Percentiles rank a stretch among this genome's conserved stretches.
These are phyloP conservation scores for cat (Felis catus) DNA, from an alignment of 2,113 vertebrate genomes.

Conservation along the genomic window DNA sequence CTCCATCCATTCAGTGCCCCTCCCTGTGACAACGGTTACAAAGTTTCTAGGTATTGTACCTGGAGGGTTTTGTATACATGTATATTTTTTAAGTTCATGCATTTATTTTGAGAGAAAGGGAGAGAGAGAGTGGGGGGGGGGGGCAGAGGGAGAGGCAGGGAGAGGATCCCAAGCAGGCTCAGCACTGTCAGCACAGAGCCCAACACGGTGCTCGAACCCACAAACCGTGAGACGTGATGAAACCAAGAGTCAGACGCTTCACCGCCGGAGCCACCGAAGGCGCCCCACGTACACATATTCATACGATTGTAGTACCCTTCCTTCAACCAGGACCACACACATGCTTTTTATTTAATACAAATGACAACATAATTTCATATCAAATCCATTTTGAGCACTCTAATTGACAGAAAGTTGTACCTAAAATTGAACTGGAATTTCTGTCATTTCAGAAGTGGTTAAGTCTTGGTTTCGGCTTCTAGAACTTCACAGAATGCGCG, in stretches of 20 bases:
- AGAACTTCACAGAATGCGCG: background rate
- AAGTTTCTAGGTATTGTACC: background rate
- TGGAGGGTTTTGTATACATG: background rate
- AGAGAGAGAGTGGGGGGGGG: too few relatives aligned
- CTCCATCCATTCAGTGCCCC: background rate
- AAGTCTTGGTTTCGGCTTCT: background rate
- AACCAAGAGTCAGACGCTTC: too few relatives aligned
- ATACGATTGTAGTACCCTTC: fast-evolving
- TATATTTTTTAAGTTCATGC: too few relatives aligned
- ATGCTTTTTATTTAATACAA: background rate
- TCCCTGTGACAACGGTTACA: background rate
- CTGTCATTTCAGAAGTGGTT: background rate
- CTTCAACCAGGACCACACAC: background rate
- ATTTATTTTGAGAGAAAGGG: too few relatives aligned
- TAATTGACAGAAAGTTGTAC: background rate
- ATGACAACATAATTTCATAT: background rate
- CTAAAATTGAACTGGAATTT: background rate
- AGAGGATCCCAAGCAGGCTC: too few relatives aligned
- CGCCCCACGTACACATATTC: background rate
- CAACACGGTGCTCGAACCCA: too few relatives aligned
- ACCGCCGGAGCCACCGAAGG: too few relatives aligned
- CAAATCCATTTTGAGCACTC: background rate
- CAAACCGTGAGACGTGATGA: too few relatives aligned
- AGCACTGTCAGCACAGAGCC: too few relatives aligned
- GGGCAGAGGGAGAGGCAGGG: too few relatives aligned